Conservation (phyloP, 2,888 invertebrate genomes). For the Brachynemurus nebulosus region DNA sequence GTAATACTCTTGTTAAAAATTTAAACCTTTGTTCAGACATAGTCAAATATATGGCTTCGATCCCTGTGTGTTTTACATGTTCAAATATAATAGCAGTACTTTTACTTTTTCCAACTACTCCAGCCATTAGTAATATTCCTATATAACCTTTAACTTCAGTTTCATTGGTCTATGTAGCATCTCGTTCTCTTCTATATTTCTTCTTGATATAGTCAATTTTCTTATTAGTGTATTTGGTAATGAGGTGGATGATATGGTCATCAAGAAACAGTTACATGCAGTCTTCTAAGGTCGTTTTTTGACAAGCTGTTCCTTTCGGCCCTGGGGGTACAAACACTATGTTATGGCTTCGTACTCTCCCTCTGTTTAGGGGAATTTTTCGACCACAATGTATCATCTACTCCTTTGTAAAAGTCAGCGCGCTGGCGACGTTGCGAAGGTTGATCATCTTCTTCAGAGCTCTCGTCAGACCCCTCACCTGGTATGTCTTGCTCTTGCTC, state of each 20-base stretch:
- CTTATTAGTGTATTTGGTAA: background rate
- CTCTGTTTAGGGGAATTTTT: background rate
- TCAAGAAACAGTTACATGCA: slow-evolving; percentile 1
- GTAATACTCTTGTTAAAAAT: slow-evolving; percentile 12
- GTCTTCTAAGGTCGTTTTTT: background rate
- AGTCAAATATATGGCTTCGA: slow-evolving; percentile 16
- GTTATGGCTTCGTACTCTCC: background rate
- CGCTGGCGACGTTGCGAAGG: background rate
- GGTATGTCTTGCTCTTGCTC: background rate
- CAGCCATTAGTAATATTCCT: slow-evolving; percentile 7
- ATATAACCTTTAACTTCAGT: slow-evolving; percentile 8
- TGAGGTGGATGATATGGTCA: slow-evolving; percentile 1
- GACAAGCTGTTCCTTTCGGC: background rate
- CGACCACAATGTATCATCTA: background rate
- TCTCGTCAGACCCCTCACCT: background rate
- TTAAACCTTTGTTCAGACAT: slow-evolving; percentile 17
- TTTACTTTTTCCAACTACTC: slow-evolving; percentile 5
- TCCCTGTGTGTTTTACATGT: slow-evolving; percentile 8
- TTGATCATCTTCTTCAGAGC: background rate
- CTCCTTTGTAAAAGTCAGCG: background rate
- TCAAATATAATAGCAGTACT: slow-evolving; percentile 6
- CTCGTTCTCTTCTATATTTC: slow-evolving; percentile 2
- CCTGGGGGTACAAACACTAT: background rate
- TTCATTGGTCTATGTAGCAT: slow-evolving; percentile 7
- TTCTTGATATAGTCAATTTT: background rate